Base-by-base conservation (phyloP, 2,113 vertebrate species). In the Paradisaea rubra region DNA sequence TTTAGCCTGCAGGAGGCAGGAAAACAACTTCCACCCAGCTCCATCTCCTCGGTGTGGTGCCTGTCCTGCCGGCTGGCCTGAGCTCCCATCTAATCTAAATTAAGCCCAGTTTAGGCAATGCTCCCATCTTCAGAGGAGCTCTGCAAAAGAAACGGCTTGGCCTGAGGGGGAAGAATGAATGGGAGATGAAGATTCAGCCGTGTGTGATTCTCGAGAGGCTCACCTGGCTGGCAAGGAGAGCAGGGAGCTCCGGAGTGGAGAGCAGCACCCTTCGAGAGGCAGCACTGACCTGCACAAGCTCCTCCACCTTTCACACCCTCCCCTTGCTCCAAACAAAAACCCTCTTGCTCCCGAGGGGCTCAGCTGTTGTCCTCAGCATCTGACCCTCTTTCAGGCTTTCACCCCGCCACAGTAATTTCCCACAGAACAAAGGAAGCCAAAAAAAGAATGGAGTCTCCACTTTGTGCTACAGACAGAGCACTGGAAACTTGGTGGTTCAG, bases 381-480 rank as follows among this genome's bases (percentile, higher is more conserved):
- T 2, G 2, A 66, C 56, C 61, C 80, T 81, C 52, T 85, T 47
- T 33, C 39, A 85, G 70, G 57, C 60, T 89, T 68, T 56, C 66
- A 54, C 16, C 25, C 3, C 44, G 30, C 15, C 11, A 18, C 5
- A 50, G 35, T 37, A 2, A 60, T 53, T 60, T 86, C 88, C 78
- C 31, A 60, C 17, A 22, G 49, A 73, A 76, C 39, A 68, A 71
- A 78, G 25, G 25, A 70, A 81, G 19, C 23, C 22, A 28, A 37
- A 71, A 59, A 25, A 30, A 49, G 4, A 69, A 31, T 2, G 13
- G 9, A 53, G 7, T 33, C 47, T 64, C 49, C 4, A n/a, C 6
- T 49, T 22, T 0, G 2, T 37, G 12, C 11, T n/a, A 24, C 6
- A 53, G 39, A 6, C 20, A 37, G 42, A 71, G 37, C 0, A 0